Conservation (phyloP, 2,888 invertebrate genomes). For the Cryptops parisi region DNA sequence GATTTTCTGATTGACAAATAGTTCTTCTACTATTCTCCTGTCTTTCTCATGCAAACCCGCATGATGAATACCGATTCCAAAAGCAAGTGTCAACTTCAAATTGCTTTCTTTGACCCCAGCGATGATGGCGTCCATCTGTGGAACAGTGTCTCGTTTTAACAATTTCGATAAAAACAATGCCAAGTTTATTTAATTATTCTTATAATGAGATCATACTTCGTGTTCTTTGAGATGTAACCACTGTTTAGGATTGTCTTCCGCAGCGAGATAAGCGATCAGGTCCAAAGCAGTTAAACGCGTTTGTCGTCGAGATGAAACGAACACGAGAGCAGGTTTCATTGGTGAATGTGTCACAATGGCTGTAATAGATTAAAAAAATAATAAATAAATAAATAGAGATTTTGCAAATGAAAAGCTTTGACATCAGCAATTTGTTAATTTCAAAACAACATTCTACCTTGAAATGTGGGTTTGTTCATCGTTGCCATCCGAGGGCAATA, state of each 20-base stretch:
- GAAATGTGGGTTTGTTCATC: conserved; percentile 97
- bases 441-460: conserved; percentile 37
- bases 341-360: conserved; percentile 86
- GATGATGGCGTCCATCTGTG: conserved; percentile 25
- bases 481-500: conserved; percentile 99
- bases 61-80: conserved; percentile 98
- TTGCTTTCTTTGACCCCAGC: conserved; percentile 57
- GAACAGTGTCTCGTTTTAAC: background rate
- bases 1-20: conserved; percentile 89
- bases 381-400: background rate
- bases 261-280: conserved; percentile 75
- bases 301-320: conserved; percentile 92
- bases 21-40: conserved; percentile 75
- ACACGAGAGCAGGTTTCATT: conserved; percentile 75
- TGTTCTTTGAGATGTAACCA: conserved; percentile 78
- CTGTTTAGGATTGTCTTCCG: conserved; percentile 83
- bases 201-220: conserved; percentile 35
- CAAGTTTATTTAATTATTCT: background rate
- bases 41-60: conserved; percentile 92
- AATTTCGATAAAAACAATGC: conserved; percentile 9
- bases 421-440: too few relatives aligned
- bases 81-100: conserved; percentile 80
- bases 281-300: conserved; percentile 93
- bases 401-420: too few relatives aligned
- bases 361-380: conserved; percentile 21